phyloP scores from a whole-genome alignment of 2,113 vertebrate genomes.

The Hemichromis elongatus region DNA sequence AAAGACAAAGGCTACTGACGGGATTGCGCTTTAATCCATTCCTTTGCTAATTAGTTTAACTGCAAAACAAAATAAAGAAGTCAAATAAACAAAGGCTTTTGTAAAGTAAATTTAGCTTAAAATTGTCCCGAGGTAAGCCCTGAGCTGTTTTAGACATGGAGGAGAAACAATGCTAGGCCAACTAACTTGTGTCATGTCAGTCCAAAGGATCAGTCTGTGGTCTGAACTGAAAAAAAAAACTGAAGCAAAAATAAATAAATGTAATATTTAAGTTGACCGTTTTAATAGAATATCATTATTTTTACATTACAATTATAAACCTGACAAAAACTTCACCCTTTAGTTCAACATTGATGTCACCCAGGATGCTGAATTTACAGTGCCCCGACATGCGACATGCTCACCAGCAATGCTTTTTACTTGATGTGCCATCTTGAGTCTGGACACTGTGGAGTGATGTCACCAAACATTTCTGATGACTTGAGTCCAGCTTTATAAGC shows the following conservation, averaged over 20 bases:
- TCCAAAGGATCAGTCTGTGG: background rate
- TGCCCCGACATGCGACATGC: background rate
- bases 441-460: background rate
- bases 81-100: background rate
- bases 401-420: background rate
- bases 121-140: background rate
- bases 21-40: background rate
- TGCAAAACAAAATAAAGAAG: background rate
- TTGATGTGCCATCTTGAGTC: background rate
- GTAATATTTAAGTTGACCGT: rapidly evolving
- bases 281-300: background rate
- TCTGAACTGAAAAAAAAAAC: background rate
- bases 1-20: background rate
- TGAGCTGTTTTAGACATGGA: background rate
- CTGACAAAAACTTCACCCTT: background rate
- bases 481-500: background rate
- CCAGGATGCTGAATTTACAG: background rate
- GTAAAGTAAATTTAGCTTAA: background rate
- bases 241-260: background rate
- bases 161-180: background rate
- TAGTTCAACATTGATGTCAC: background rate
- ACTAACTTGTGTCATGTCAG: background rate
- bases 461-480: background rate
- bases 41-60: background rate
- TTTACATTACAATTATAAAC: background rate